A percentile compares a stretch with the other conserved stretches of the same genome.
Evolutionary conservation across 92 coral and sea anemone species (phyloP).

Genomic region (Porites lobata): DNA sequence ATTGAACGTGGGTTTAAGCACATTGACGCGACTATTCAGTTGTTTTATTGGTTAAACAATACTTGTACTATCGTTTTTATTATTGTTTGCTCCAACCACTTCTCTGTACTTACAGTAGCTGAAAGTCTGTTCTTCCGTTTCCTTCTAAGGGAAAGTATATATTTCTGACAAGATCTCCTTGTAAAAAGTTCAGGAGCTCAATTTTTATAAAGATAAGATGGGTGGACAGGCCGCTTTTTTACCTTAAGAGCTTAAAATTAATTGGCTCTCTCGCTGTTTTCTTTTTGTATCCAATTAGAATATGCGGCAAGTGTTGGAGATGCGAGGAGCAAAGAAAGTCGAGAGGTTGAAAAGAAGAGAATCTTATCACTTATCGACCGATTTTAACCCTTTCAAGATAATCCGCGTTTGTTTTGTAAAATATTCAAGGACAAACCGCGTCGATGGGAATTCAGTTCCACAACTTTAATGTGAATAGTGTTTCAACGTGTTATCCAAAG

Average conservation of each 20-base stretch:
- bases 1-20: too few relatives aligned
- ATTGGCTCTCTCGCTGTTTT: neutral
- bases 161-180: too few relatives aligned
- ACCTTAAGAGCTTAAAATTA: neutral
- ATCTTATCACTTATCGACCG: constrained; percentile 96
- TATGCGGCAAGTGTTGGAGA: constrained; percentile 99
- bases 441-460: neutral
- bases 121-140: too few relatives aligned
- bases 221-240: neutral
- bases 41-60: too few relatives aligned
- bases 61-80: too few relatives aligned
- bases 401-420: neutral
- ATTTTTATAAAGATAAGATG: neutral
- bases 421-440: neutral
- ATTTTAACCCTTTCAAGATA: constrained; percentile 54
- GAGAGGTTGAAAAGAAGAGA: constrained; percentile 94
- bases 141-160: too few relatives aligned
- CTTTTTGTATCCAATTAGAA: constrained; percentile 64
- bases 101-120: too few relatives aligned
- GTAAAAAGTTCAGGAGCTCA: too few relatives aligned
- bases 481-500: neutral
- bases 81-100: too few relatives aligned
- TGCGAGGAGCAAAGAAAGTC: constrained; percentile 96
- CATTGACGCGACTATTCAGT: too few relatives aligned
- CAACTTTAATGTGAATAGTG: neutral